Evolutionary conservation across 2,797 vertebrate species (phyloP), one percentile per base, ranked within the genome.

Genomic region (Sparidentex hasta): DNA sequence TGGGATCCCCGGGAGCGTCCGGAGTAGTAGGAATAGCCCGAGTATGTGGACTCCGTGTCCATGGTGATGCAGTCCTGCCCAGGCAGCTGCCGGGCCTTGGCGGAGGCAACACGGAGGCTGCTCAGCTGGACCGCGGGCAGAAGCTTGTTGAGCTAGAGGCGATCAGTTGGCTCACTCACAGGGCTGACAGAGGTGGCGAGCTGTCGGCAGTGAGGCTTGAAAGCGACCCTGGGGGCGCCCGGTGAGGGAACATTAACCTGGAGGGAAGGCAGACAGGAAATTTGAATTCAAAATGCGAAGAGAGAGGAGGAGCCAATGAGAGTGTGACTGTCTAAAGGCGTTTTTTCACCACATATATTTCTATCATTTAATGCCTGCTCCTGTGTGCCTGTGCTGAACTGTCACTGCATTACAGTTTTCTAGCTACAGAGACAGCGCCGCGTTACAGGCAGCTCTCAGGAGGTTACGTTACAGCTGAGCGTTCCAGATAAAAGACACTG

Each of bases 31-130:
- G 98, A 99, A 89, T 98, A 98, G 63, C 97, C 97, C 13, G 98
- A 98, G 87, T 98, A 98, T 0, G 96, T 98, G 11, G 98, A 99
- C 94, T 99, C 98, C 1, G 97, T 99, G 95, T 99, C 98, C 98
- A 99, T 99, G 92, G 94, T 68, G 90, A 90, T 44, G 86, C 86
- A 87, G 87, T 90, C 89, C 11, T 29, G 74, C 84, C 84, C 83
- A 79, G 88, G 87, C 71, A 50, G 72, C 44, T 50, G 82, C 38
- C 38, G 38, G 83, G 63, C 74, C 74, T 82, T 65, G 68, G 78
- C 11, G 56, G 54, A 25, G 41, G 78, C 84, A 68, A 81, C 70
- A 7, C 71, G 16, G 73, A 76, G 66, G 86, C 83, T 74, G 90
- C 83, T 90, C 25, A 59, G 82, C 79, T 91, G 81, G 76, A 83